Base-by-base conservation (phyloP, 1,140 invertebrate species). In the Drosophila sproati region DNA sequence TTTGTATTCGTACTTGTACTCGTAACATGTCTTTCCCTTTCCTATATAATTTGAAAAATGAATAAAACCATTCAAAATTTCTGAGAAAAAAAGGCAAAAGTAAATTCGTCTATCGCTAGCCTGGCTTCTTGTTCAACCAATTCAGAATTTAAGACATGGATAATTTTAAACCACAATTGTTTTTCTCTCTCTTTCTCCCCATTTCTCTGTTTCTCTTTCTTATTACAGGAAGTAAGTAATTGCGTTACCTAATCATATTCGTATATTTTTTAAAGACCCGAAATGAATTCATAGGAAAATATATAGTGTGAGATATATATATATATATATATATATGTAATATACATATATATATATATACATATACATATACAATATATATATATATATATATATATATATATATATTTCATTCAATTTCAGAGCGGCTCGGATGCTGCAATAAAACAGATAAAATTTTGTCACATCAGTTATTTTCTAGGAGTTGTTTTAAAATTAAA, bases 211-310 rank as follows among this genome's bases (percentile, higher is more conserved):
- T 66, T 86, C 66, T 86, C 74, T 80, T 86, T 86, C 71, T 82
- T 87, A 68, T 90, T 89, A 74, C 86, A 90, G 86, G 86, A 90
- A 90, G 86, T 90, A 90, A 90, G 86, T 89, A 85, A 89, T 80
- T 80, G 77, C 73, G 85, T 88, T 73, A 74, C 55, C 60, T 55
- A 88, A 83, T 60, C 61, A 68, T 73, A 77, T 60, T 88, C 70
- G 62, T 64, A 67, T 55, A 69, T 59, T 73, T 35, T 51, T 80
- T 47, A 34, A 82, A 79, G 66, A 62, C 32, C 32, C 28, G 35
- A 52, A 63, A 51, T 48, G 61, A 52, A 62, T 48, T 41, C 28
- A n/a, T 35, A 57, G 43, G 12, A 34, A 35, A 45, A 45, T 67
- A n/a, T 39, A 5, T 39, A 57, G 64, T 35, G 31, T 56, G 51